A percentile compares a stretch with the other conserved stretches of the same genome.
phyloP scores from a whole-genome alignment of 2,797 vertebrate species.

The Falco concolor region DNA sequence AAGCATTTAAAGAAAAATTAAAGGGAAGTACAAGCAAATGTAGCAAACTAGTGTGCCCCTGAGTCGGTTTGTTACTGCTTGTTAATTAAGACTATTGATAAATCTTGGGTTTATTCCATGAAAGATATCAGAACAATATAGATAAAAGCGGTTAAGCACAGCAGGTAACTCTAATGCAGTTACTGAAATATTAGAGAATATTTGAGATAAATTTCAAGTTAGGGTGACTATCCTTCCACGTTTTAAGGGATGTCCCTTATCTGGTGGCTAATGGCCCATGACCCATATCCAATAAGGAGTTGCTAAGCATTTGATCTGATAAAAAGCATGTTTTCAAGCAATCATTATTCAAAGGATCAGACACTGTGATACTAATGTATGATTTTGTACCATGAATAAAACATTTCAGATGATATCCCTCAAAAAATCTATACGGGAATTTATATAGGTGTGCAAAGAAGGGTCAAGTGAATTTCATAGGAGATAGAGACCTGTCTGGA shows the following conservation, averaged over 20 bases:
- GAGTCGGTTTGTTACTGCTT: background rate
- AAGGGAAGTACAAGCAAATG: background rate
- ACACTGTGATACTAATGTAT: conserved; percentile 26
- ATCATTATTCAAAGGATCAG: conserved; percentile 49
- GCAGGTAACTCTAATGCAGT: background rate
- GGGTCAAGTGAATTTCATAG: conserved; percentile 23
- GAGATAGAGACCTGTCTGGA: background rate
- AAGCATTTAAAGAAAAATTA: background rate
- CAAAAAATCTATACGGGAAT: conserved; percentile 55
- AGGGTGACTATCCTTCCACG: background rate
- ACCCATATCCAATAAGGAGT: background rate
- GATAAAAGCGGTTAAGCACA: background rate
- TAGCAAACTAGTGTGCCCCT: background rate
- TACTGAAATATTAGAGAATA: background rate
- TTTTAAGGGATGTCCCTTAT: background rate
- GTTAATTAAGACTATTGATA: conserved; percentile 15
- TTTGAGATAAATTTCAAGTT: background rate
- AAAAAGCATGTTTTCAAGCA: conserved; percentile 36
- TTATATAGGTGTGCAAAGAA: conserved; percentile 27
- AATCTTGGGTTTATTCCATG: background rate
- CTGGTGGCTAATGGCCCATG: background rate
- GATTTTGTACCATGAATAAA: conserved; percentile 64
- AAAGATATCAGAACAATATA: background rate
- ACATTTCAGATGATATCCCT: conserved; percentile 39
- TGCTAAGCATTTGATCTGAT: conserved; percentile 28